Percentiles rank a stretch among this genome's conserved stretches.
Conservation (phyloP, 2,113 vertebrate genomes). For the Trachemys scripta region DNA sequence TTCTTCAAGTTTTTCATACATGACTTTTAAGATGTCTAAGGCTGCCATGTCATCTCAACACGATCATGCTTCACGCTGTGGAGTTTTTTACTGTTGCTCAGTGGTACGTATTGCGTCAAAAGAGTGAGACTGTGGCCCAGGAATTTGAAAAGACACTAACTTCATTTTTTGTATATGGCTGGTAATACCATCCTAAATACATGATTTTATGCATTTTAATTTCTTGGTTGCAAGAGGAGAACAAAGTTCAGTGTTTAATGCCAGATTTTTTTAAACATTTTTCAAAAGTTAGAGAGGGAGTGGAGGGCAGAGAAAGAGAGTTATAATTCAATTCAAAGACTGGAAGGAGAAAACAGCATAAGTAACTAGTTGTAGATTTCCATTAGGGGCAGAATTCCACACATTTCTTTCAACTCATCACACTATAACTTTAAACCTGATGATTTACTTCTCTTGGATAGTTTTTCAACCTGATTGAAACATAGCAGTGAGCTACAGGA, state of each 20-base stretch:
- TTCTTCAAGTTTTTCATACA: not conserved
- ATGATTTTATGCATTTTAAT: not conserved
- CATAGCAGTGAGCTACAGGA: not conserved
- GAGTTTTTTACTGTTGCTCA: not conserved
- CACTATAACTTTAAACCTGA: not conserved
- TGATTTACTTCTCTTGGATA: not conserved
- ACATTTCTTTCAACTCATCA: not conserved
- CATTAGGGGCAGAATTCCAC: not conserved
- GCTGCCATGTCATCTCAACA: not conserved
- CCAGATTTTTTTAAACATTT: not conserved
- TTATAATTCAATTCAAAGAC: not conserved
- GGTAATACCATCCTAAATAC: not conserved
- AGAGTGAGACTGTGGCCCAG: not conserved
- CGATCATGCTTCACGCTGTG: rapidly evolving
- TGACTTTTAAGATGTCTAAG: not conserved
- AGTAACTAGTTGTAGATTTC: not conserved
- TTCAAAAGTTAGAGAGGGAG: not conserved
- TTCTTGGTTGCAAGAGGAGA: not conserved
- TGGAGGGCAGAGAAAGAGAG: not conserved
- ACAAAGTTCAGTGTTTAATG: constrained; percentile 11
- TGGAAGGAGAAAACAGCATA: not conserved
- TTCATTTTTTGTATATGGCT: not conserved
- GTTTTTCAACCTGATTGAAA: not conserved
- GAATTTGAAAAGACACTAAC: not conserved
- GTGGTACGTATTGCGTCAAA: not conserved